Conservation (phyloP, 2,888 invertebrate genomes). For the Campoletis raptor region DNA sequence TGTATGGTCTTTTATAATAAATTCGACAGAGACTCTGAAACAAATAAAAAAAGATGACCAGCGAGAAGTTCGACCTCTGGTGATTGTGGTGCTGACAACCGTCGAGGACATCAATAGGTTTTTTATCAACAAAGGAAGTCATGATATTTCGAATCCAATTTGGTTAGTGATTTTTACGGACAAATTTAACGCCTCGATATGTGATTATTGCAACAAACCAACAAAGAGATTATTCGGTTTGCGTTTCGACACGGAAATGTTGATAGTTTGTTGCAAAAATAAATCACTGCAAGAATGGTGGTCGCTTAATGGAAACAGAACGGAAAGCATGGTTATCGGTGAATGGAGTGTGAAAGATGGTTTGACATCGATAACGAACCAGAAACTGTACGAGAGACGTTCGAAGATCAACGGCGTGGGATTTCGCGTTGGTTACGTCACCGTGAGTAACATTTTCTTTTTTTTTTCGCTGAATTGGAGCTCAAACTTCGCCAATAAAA, state of each 20-base stretch:
- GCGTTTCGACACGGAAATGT: constrained; percentile 75
- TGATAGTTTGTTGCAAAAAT: constrained; percentile 73
- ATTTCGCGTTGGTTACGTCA: constrained; percentile 72
- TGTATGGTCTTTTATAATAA: constrained; percentile 63
- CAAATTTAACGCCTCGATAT: constrained; percentile 51
- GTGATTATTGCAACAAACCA: constrained; percentile 69
- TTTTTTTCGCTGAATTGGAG: background rate
- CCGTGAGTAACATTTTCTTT: constrained; percentile 66
- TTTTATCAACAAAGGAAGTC: background rate
- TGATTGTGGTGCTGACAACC: constrained; percentile 72
- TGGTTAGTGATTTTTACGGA: constrained; percentile 78
- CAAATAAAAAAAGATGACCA: constrained; percentile 45
- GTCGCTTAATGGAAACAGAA: constrained; percentile 69
- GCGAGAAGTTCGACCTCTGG: constrained; percentile 70
- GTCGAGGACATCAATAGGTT: constrained; percentile 70
- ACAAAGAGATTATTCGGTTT: constrained; percentile 73
- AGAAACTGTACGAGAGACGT: constrained; percentile 73
- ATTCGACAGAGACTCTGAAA: constrained; percentile 55
- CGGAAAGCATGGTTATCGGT: constrained; percentile 70
- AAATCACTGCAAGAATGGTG: constrained; percentile 77
- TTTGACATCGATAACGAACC: constrained; percentile 26
- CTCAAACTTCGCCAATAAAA: background rate
- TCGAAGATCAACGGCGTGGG: constrained; percentile 71
- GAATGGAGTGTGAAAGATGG: constrained; percentile 69
- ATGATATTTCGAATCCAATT: constrained; percentile 68